phyloP scores from a whole-genome alignment of 2,797 vertebrate genomes.

The Ceryle rudis region DNA sequence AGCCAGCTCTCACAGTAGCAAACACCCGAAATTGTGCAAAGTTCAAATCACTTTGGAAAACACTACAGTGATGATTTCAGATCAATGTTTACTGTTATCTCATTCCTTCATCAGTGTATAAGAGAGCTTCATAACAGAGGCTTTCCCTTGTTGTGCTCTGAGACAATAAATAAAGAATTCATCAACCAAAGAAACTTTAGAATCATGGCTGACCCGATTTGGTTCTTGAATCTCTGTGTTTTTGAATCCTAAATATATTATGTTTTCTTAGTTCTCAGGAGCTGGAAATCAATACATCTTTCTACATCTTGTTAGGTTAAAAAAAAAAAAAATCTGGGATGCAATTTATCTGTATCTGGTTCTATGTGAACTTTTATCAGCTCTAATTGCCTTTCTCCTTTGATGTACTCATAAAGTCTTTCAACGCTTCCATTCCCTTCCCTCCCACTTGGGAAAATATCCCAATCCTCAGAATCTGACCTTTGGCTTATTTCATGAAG shows the following conservation, averaged over 20 bases:
- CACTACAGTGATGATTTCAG: background rate
- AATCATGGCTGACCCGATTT: background rate
- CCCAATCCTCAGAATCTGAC: conserved; percentile 62
- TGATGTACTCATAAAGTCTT: conserved; percentile 67
- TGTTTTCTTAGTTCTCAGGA: background rate
- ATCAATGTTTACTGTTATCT: background rate
- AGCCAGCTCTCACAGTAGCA: background rate
- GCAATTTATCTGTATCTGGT: conserved; percentile 46
- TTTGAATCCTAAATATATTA: background rate
- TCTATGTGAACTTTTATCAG: conserved; percentile 67
- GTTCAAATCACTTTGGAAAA: background rate
- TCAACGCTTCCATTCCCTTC: conserved; percentile 63
- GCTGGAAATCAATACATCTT: conserved; percentile 30
- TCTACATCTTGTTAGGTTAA: background rate
- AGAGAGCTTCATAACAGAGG: background rate
- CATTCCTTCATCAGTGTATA: background rate
- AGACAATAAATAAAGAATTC: background rate
- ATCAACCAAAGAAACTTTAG: background rate
- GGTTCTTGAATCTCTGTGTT: background rate
- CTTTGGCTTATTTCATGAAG: conserved; percentile 69
- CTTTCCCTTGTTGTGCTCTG: background rate
- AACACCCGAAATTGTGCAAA: background rate
- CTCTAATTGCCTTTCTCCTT: conserved; percentile 68
- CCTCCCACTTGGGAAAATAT: conserved; percentile 69
- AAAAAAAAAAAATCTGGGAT: conserved; percentile 20